Evolutionary conservation across 2,888 invertebrate genomes (phyloP).

Genomic region (Antheraea yamamai): DNA sequence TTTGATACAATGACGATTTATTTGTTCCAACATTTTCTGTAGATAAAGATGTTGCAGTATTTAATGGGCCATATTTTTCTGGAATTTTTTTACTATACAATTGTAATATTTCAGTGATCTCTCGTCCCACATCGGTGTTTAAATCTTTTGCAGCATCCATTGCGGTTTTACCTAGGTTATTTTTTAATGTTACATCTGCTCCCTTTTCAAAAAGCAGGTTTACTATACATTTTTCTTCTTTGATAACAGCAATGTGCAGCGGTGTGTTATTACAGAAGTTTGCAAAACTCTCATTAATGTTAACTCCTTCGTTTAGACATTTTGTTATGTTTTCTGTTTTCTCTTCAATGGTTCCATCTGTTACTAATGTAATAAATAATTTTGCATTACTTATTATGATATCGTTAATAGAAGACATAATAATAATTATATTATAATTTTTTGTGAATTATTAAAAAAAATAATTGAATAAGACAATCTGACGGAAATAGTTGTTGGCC

Average conservation of each 20-base stretch:
- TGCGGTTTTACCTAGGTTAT: background rate
- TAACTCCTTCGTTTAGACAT: slow-evolving; percentile 13
- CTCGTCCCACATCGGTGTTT: background rate
- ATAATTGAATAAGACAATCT: background rate
- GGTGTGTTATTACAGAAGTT: slow-evolving; percentile 16
- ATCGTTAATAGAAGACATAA: background rate
- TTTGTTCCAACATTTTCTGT: background rate
- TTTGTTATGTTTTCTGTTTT: slow-evolving; percentile 1
- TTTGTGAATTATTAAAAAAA: background rate
- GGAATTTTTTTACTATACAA: background rate
- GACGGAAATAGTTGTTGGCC: background rate
- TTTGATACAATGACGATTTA: background rate
- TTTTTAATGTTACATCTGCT: background rate
- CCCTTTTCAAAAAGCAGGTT: slow-evolving; percentile 6
- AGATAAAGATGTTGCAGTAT: background rate
- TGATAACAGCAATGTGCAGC: slow-evolving; percentile 13
- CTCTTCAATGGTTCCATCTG: slow-evolving; percentile 21
- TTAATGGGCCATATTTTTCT: background rate
- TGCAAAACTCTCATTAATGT: slow-evolving; percentile 12
- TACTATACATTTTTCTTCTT: slow-evolving; percentile 10
- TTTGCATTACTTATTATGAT: background rate
- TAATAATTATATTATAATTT: background rate
- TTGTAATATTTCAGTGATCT: background rate
- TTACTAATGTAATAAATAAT: background rate
- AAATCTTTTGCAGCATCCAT: background rate